Conservation (phyloP, 2,113 vertebrate genomes). For the Heterochromis multidens region DNA sequence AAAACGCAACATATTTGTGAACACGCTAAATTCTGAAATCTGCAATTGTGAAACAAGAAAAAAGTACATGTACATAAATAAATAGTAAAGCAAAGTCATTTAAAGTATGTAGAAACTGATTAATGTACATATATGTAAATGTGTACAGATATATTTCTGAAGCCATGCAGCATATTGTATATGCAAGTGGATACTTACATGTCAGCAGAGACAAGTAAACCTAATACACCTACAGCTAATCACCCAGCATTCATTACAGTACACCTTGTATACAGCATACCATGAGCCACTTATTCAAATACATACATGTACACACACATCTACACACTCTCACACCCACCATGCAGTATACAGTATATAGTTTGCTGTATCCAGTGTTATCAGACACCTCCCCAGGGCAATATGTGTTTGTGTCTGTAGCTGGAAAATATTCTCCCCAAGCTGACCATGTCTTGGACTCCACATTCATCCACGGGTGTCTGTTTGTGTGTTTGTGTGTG, state of each 20-base stretch:
- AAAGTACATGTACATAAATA: background rate
- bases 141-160: background rate
- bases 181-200: background rate
- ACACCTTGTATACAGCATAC: background rate
- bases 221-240: background rate
- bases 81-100: background rate
- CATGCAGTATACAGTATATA: background rate
- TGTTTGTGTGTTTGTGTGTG: constrained; percentile 13
- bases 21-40: background rate
- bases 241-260: background rate
- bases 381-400: constrained; percentile 31
- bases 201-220: background rate
- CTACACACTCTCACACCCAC: background rate
- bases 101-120: background rate
- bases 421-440: constrained; percentile 19
- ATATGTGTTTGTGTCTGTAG: constrained; percentile 35
- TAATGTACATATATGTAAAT: background rate
- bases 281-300: background rate
- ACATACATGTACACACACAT: background rate
- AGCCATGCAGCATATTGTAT: background rate
- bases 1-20: fast-evolving
- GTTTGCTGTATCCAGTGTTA: constrained; percentile 20
- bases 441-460: constrained; percentile 38
- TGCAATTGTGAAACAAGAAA: background rate
- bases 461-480: background rate